These are phyloP conservation scores for Macrophya alboannulata DNA, from an alignment of 2,888 invertebrate species.

Conservation along the genomic window DNA sequence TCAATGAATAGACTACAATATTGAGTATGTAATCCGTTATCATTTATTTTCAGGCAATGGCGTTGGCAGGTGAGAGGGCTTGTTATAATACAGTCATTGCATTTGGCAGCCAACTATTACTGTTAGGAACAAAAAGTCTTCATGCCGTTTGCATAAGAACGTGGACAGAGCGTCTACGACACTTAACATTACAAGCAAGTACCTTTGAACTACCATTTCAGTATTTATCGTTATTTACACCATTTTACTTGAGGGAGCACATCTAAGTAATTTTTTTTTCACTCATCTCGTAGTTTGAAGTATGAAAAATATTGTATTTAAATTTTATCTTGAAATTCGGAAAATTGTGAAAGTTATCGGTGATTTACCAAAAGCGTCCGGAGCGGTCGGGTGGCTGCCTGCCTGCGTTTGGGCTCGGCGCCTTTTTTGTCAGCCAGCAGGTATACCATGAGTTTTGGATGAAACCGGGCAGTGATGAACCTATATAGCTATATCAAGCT, in stretches of 20 bases:
- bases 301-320: no score
- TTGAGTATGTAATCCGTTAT: not conserved
- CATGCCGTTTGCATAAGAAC: conserved; percentile 82
- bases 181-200: conserved; percentile 82
- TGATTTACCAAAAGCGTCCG: no score
- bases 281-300: not conserved
- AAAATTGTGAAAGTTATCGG: no score
- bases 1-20: not conserved
- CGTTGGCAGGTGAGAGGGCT: conserved; percentile 88
- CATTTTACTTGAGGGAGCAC: no score
- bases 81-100: conserved; percentile 89
- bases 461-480: not conserved
- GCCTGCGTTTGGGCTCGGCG: no score
- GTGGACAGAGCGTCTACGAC: conserved; percentile 86
- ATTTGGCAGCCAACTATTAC: conserved; percentile 86
- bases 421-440: no score
- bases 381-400: no score
- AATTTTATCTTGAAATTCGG: no score
- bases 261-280: no score
- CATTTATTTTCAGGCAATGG: conserved; percentile 84
- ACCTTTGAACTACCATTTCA: conserved; percentile 63
- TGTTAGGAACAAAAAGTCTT: conserved; percentile 86
- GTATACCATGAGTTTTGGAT: not conserved
- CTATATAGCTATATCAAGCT: not conserved
- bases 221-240: no score